Conservation (phyloP, 2,888 invertebrate genomes). For the Nineta flava region DNA sequence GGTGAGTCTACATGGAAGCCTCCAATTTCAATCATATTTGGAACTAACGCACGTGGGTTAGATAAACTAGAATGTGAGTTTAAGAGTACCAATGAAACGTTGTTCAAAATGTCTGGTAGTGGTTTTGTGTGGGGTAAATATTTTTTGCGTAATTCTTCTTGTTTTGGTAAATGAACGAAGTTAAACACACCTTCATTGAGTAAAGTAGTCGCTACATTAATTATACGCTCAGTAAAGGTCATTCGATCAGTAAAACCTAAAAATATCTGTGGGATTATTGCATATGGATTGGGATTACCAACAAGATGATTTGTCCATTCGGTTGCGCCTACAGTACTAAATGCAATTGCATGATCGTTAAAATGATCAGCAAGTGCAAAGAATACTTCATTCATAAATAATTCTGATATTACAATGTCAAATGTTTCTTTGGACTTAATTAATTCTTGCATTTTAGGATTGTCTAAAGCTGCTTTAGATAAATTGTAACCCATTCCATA, state of each 20-base stretch:
- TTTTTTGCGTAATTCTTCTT: slow-evolving; percentile 13
- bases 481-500: background rate
- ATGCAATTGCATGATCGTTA: slow-evolving; percentile 15
- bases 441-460: slow-evolving; percentile 16
- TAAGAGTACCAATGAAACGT: slow-evolving; percentile 13
- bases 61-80: slow-evolving; percentile 15
- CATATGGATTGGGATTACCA: slow-evolving; percentile 16
- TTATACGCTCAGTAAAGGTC: slow-evolving; percentile 4
- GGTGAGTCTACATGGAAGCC: slow-evolving; percentile 14
- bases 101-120: slow-evolving; percentile 8
- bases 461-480: slow-evolving; percentile 12
- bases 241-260: background rate
- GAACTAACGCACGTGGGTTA: slow-evolving; percentile 13
- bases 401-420: slow-evolving; percentile 20
- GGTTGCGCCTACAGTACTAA: slow-evolving; percentile 13
- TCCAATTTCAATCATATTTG: slow-evolving; percentile 16
- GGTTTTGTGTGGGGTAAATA: slow-evolving; percentile 15
- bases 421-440: slow-evolving; percentile 16
- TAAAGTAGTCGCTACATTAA: background rate
- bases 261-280: slow-evolving; percentile 11
- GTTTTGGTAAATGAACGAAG: background rate
- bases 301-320: slow-evolving; percentile 15
- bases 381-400: slow-evolving; percentile 18
- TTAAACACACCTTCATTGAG: background rate
- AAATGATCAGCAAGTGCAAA: slow-evolving; percentile 15